Evolutionary conservation across 2,113 vertebrate species (phyloP).

Genomic region (Ciconia stormi): DNA sequence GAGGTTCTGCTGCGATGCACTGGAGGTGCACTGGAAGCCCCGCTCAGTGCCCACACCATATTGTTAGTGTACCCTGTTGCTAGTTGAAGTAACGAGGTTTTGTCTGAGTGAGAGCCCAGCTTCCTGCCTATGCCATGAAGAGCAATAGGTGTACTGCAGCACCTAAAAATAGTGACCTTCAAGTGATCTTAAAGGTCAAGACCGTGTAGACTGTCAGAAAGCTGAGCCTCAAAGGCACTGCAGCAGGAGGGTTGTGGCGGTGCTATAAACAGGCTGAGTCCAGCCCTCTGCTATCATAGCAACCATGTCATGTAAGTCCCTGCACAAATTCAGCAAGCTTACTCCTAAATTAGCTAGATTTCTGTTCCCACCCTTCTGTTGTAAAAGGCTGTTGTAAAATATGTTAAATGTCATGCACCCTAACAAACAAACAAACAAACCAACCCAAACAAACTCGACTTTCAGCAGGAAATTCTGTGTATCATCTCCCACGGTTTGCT

Average conservation of each 20-base stretch:
- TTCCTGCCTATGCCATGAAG: neutral
- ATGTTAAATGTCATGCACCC: neutral
- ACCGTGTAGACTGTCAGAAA: neutral
- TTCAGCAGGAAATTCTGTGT: neutral
- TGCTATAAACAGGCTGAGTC: neutral
- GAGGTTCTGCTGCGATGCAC: neutral
- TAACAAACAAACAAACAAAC: neutral
- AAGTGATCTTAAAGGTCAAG: neutral
- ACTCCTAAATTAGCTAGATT: neutral
- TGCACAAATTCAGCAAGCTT: neutral
- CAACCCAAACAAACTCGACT: neutral
- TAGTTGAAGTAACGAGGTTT: neutral
- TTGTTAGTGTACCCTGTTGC: neutral
- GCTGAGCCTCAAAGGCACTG: neutral
- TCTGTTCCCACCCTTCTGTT: neutral
- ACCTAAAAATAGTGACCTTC: neutral
- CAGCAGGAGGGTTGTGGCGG: neutral
- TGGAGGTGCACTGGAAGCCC: neutral
- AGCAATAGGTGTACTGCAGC: too few species aligned
- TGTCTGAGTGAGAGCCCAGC: neutral
- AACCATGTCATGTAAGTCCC: neutral
- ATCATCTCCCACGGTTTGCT: neutral
- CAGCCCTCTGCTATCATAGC: neutral
- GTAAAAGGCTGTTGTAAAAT: neutral
- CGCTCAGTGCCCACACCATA: accelerated